Base-by-base conservation (phyloP, 2,797 vertebrate genomes). In the Malacoctenus gilli region DNA sequence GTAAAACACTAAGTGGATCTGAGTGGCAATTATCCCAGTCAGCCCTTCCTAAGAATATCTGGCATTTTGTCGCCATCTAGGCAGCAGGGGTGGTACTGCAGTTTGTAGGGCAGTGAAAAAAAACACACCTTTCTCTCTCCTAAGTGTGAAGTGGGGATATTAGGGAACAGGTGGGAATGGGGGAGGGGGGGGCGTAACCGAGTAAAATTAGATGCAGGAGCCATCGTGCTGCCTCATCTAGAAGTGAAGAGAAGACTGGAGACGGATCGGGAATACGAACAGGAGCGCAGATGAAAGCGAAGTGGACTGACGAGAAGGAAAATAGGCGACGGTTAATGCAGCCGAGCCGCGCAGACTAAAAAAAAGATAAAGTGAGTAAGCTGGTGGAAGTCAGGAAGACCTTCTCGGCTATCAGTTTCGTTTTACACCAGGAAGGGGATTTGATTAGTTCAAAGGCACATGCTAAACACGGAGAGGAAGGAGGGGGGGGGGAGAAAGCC, bases 31-130 rank as follows among this genome's bases (percentile, higher is more conserved):
- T 71, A 60, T 64, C 40, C 21, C 41, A 47, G 63, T 60, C 49
- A 46, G 23, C 11, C 1, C n/a, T 57, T n/a, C 48, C 48, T 35
- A 28, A 80, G 15, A 82, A 85, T 86, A 56, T 39, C 75, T 84
- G 80, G 75, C 90, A 82, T 75, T 85, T 69, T 88, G 82, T 89
- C 80, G 85, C 89, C 91, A 90, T 89, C 90, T 92, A 88, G 68
- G 73, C 64, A 86, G 75, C 61, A 59, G 63, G 44, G 47, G 44
- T 2, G 48, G 86, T 73, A 90, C 57, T 87, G 77, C 79, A 1
- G 3, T 23, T 15, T 32, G 51, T 22, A 38, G 28, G 6, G 25
- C 18, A 12, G 47, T 49, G 49, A 48, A 52, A 48, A 52, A 59
- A 60, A 5, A 18, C 6, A 16, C 22, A 22, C 39, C 13, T 76